A percentile compares a stretch with the other conserved stretches of the same genome.
phyloP scores from a whole-genome alignment of 2,888 invertebrate species.

The Rhodophaea formosa region DNA sequence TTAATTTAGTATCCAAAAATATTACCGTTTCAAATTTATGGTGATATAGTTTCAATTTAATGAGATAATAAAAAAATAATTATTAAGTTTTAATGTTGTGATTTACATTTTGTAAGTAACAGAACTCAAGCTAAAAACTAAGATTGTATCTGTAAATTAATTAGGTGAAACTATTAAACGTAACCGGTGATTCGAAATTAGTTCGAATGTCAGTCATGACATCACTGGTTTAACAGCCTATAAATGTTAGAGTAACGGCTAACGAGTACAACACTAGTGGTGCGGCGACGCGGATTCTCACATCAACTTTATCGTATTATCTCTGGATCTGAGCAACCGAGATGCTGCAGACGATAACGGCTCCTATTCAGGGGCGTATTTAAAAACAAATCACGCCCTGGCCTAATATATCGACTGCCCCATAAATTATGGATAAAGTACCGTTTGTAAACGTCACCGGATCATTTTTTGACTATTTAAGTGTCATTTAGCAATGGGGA shows the following conservation, averaged over 20 bases:
- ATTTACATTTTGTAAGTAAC: background rate
- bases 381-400: no score
- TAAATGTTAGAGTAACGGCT: conserved; percentile 29
- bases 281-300: conserved; percentile 43
- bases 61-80: conserved; percentile 1
- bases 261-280: conserved; percentile 46
- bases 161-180: conserved; percentile 8
- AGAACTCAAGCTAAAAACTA: background rate
- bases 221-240: conserved; percentile 21
- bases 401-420: no score
- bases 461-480: no score
- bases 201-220: conserved; percentile 8
- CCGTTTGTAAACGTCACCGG: no score
- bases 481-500: no score
- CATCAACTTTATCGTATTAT: conserved; percentile 70
- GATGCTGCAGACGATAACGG: conserved; percentile 66
- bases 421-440: no score
- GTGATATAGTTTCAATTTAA: conserved; percentile 11
- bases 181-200: conserved; percentile 9
- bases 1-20: conserved; percentile 35
- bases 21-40: conserved; percentile 8
- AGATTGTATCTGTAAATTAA: conserved; percentile 7
- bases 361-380: conserved; percentile 27
- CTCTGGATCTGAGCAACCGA: conserved; percentile 68
- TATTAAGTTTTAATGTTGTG: conserved; percentile 6